Evolutionary conservation across 2,797 vertebrate species (phyloP).

Genomic region (Typhlichthys subterraneus): DNA sequence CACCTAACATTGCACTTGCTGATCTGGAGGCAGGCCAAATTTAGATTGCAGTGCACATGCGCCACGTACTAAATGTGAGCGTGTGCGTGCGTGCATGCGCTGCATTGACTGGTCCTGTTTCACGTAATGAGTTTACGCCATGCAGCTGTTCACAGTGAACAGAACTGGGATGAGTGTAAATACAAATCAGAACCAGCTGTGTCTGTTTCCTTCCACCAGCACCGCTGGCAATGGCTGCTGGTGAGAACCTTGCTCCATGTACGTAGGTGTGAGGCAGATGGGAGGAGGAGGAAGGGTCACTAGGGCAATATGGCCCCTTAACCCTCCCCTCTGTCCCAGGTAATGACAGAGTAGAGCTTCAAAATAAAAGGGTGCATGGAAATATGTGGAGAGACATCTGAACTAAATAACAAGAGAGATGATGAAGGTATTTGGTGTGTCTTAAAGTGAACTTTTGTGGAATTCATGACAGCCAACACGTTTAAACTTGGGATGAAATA

Average conservation of each 20-base stretch:
- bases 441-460: too few relatives aligned
- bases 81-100: constrained; percentile 37
- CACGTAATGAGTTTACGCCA: constrained; percentile 32
- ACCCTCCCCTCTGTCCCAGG: constrained; percentile 55
- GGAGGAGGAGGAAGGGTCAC: constrained; percentile 40
- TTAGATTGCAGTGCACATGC: constrained; percentile 18
- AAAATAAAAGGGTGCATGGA: constrained; percentile 62
- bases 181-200: constrained; percentile 32
- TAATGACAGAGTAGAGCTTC: constrained; percentile 65
- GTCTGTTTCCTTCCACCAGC: constrained; percentile 29
- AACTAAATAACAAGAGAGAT: constrained; percentile 47
- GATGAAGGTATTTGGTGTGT: constrained; percentile 19
- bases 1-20: constrained; percentile 1
- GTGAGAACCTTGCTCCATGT: constrained; percentile 12
- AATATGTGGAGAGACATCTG: constrained; percentile 56
- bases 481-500: too few relatives aligned
- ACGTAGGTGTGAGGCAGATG: constrained; percentile 51
- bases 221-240: constrained; percentile 31
- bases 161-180: constrained; percentile 41
- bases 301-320: constrained; percentile 34
- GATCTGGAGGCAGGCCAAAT: constrained; percentile 14
- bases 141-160: constrained; percentile 31
- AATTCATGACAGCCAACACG: too few relatives aligned
- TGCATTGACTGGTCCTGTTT: constrained; percentile 35
- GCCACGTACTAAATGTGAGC: constrained; percentile 21